A percentile compares a stretch with the other conserved stretches of the same genome.
These are phyloP conservation scores for Oscheius sp. DNA, from an alignment of 2,888 invertebrate genomes.

Conservation along the genomic window DNA sequence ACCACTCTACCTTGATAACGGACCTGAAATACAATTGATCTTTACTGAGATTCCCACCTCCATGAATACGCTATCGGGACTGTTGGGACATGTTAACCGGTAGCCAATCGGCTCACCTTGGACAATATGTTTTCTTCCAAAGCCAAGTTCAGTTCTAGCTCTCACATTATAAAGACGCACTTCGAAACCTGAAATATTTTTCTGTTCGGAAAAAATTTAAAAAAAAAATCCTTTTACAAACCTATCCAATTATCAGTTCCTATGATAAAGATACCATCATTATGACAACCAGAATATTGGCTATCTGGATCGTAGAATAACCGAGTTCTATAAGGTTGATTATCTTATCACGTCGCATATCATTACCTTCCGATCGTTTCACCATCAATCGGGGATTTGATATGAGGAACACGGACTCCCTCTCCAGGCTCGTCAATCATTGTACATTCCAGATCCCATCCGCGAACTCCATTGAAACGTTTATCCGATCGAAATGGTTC, in stretches of 20 bases:
- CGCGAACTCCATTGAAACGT: conserved; percentile 67
- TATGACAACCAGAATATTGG: conserved; percentile 66
- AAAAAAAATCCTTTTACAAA: conserved; percentile 11
- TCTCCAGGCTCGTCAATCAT: conserved; percentile 59
- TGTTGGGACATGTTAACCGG: conserved; percentile 54
- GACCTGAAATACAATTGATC: conserved; percentile 40
- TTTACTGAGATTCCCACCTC: conserved; percentile 49
- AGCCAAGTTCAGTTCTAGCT: conserved; percentile 57
- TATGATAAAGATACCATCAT: conserved; percentile 68
- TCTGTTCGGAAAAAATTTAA: background rate
- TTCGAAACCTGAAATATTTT: conserved; percentile 55
- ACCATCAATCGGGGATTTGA: conserved; percentile 64
- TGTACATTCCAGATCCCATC: conserved; percentile 67
- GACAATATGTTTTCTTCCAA: conserved; percentile 60
- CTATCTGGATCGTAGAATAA: conserved; percentile 49
- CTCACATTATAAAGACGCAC: conserved; percentile 68
- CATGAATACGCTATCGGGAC: conserved; percentile 64
- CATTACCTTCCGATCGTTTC: conserved; percentile 44
- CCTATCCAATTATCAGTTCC: conserved; percentile 69
- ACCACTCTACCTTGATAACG: conserved; percentile 66
- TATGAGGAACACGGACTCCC: conserved; percentile 55
- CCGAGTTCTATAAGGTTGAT: conserved; percentile 53
- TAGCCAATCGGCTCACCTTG: conserved; percentile 64
- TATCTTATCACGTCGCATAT: background rate
- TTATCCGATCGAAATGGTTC: conserved; percentile 63